Evolutionary conservation across 2,113 vertebrate species (phyloP).

Genomic region (Isichthys henryi): DNA sequence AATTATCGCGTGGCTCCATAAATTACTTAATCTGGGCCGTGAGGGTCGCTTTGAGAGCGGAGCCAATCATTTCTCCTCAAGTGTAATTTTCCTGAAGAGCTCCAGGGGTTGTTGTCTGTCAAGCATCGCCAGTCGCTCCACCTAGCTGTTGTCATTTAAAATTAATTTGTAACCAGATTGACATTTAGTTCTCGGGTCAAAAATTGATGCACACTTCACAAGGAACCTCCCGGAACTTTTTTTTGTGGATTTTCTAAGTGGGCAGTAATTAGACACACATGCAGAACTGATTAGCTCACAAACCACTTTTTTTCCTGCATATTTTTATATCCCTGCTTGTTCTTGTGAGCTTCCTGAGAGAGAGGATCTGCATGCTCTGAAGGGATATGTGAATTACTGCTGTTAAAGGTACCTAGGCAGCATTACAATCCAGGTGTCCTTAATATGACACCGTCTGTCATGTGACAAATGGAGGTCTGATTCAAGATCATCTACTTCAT

Average conservation of each 20-base stretch:
- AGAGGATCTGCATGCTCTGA: background rate
- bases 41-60: background rate
- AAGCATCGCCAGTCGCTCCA: background rate
- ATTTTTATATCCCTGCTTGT: background rate
- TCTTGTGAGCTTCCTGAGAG: background rate
- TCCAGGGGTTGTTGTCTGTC: background rate
- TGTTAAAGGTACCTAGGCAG: background rate
- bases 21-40: background rate
- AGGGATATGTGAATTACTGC: background rate
- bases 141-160: background rate
- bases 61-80: slow-evolving; percentile 8
- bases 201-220: background rate
- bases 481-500: background rate
- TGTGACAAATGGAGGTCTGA: background rate
- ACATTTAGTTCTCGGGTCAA: background rate
- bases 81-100: slow-evolving; percentile 8
- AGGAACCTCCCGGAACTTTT: background rate
- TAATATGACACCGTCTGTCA: background rate
- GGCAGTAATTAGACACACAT: background rate
- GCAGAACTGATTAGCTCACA: background rate
- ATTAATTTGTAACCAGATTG: background rate
- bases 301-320: background rate
- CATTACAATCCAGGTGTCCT: background rate
- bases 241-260: background rate
- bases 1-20: background rate